phyloP scores from a whole-genome alignment of 1,140 invertebrate genomes.

The Bursaphelenchus mucronatus region DNA sequence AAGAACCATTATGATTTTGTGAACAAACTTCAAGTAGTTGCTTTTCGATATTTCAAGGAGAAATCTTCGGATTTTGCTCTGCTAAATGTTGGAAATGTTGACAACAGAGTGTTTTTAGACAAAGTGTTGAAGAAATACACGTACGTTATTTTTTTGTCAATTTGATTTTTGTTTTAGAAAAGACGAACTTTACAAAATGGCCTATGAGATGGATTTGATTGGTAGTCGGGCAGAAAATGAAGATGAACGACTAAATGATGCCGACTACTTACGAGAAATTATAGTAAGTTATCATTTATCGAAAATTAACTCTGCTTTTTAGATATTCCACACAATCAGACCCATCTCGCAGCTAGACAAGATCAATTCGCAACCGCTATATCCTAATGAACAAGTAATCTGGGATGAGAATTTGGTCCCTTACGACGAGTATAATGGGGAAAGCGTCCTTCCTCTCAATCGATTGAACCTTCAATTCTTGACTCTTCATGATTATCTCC shows the following conservation, averaged over 20 bases:
- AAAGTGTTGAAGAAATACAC: conserved; percentile 79
- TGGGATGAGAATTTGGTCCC: conserved; percentile 99
- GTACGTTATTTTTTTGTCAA: conserved; percentile 62
- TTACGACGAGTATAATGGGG: conserved; percentile 89
- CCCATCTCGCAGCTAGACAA: conserved; percentile 85
- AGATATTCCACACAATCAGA: conserved; percentile 80
- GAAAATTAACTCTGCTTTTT: conserved; percentile 35
- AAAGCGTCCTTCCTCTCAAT: conserved; percentile 78
- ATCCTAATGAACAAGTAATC: conserved; percentile 94
- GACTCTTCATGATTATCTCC: conserved; percentile 92
- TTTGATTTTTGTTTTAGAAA: conserved; percentile 66
- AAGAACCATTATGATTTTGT: conserved; percentile 69
- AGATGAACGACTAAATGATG: conserved; percentile 63
- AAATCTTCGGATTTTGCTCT: conserved; percentile 74
- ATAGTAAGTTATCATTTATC: conserved; percentile 32
- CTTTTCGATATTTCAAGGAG: conserved; percentile 78
- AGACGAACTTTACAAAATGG: conserved; percentile 76
- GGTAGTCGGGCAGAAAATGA: conserved; percentile 69
- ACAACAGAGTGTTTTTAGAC: conserved; percentile 76
- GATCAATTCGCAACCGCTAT: conserved; percentile 94
- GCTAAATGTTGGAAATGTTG: conserved; percentile 86
- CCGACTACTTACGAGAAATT: conserved; percentile 38
- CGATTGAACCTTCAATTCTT: conserved; percentile 97
- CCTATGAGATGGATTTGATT: conserved; percentile 76
- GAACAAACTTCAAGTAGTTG: conserved; percentile 72